Evolutionary conservation across 1,140 invertebrate species (phyloP).

Genomic region (Drosophila nebulosa): DNA sequence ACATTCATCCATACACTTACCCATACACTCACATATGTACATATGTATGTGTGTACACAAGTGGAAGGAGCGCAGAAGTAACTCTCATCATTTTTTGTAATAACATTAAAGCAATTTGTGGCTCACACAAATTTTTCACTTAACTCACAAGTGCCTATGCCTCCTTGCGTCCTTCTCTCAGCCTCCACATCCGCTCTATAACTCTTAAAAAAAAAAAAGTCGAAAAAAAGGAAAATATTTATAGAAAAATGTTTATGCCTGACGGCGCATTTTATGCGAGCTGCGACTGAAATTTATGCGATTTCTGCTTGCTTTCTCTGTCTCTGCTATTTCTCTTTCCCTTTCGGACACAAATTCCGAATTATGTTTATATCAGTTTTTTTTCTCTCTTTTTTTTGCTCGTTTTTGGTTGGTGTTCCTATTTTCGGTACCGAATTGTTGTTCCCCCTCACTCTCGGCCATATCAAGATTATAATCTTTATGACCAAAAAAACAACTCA

Average conservation of each 20-base stretch:
- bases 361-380: slow-evolving; percentile 6
- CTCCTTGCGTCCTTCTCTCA: neutral
- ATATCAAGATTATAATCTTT: slow-evolving; percentile 57
- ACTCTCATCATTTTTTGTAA: slow-evolving; percentile 20
- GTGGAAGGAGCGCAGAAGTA: neutral
- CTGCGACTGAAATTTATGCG: slow-evolving; percentile 44
- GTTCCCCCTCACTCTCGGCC: slow-evolving; percentile 10
- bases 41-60: neutral
- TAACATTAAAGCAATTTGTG: slow-evolving; percentile 44
- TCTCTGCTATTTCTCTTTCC: slow-evolving; percentile 1
- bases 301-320: slow-evolving; percentile 18
- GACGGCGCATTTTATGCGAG: slow-evolving; percentile 44
- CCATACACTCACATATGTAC: neutral
- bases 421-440: slow-evolving; percentile 34
- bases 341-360: neutral
- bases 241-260: slow-evolving; percentile 43
- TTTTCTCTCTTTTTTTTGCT: slow-evolving; percentile 25
- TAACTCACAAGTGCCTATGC: slow-evolving; percentile 18
- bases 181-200: neutral
- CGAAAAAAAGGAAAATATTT: slow-evolving; percentile 38
- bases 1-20: neutral
- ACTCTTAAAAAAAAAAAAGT: slow-evolving; percentile 17
- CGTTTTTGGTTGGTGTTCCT: slow-evolving; percentile 17
- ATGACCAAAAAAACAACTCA: slow-evolving; percentile 24
- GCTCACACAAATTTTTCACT: slow-evolving; percentile 33